A percentile compares a stretch with the other conserved stretches of the same genome.
These are phyloP conservation scores for Stegastes partitus DNA, from an alignment of 2,113 vertebrate genomes.

Conservation along the genomic window DNA sequence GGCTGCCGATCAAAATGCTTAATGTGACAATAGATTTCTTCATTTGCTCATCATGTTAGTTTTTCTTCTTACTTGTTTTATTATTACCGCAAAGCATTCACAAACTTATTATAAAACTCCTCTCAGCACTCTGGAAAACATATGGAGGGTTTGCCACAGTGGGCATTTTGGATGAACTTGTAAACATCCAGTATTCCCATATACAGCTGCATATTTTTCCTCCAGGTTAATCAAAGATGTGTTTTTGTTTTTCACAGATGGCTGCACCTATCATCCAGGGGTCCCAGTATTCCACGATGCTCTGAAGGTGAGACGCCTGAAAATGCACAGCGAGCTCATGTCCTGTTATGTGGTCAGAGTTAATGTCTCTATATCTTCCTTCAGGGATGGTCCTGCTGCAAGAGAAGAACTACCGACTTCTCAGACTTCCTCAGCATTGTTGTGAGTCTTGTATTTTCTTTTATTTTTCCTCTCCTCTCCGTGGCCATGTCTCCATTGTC, in stretches of 20 bases:
- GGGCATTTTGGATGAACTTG: neutral
- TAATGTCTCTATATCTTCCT: conserved; percentile 38
- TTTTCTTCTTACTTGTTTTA: too few relatives aligned
- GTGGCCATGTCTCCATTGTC: conserved; percentile 21
- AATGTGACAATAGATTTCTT: neutral
- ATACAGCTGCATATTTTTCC: neutral
- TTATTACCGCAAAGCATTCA: neutral
- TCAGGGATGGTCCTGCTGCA: conserved; percentile 99
- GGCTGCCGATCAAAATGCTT: neutral
- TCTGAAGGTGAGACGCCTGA: conserved; percentile 89
- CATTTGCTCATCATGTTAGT: too few relatives aligned
- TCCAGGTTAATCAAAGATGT: conserved; percentile 17
- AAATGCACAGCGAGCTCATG: neutral
- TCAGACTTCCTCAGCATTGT: conserved; percentile 97
- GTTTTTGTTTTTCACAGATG: conserved; percentile 82
- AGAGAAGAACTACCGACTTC: conserved; percentile 96
- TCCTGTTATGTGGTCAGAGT: conserved; percentile 22
- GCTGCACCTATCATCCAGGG: conserved; percentile 94
- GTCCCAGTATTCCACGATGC: conserved; percentile 98
- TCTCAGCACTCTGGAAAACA: neutral
- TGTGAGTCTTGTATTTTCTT: conserved; percentile 84
- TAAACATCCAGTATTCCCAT: neutral
- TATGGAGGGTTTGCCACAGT: neutral
- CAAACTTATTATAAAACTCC: neutral
- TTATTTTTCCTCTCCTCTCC: conserved; percentile 16